phyloP scores from a whole-genome alignment of 2,113 vertebrate species.

The Stomatorhinus ivindoensis region DNA sequence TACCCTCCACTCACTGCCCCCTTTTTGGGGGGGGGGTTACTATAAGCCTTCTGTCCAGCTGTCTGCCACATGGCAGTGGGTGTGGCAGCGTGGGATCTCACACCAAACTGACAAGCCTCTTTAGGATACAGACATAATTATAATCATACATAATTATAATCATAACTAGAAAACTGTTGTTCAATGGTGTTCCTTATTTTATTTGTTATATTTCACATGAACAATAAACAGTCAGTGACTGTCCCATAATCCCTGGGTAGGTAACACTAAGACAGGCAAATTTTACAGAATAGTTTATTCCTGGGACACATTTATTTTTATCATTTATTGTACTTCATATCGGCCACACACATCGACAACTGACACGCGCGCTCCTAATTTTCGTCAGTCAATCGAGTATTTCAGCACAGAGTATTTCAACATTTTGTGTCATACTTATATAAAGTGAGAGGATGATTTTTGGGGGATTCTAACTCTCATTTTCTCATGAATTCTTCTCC shows the following conservation, averaged over 20 bases:
- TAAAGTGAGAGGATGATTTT: not conserved
- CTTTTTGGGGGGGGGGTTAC: not conserved
- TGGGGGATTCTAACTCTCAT: not conserved
- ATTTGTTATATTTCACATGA: not conserved
- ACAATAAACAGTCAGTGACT: not conserved
- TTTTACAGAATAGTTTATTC: not conserved
- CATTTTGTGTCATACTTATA: not conserved
- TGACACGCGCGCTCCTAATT: not conserved
- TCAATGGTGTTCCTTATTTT: not conserved
- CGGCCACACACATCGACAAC: not conserved
- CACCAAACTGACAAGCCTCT: not conserved
- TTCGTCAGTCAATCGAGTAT: not conserved
- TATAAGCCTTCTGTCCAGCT: conserved; percentile 5
- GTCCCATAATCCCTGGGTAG: not conserved
- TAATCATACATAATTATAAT: not conserved
- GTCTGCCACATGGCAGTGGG: not conserved
- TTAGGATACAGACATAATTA: not conserved
- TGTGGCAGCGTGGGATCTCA: not conserved
- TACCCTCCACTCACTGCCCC: not conserved
- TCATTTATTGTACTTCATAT: not conserved
- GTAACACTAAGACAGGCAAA: not conserved
- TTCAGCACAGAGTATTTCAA: not conserved
- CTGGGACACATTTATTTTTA: not conserved
- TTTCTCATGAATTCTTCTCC: not conserved
- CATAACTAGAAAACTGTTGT: not conserved